Base-by-base conservation (phyloP, 2,888 invertebrate species). In the Meandrusa payeni region DNA sequence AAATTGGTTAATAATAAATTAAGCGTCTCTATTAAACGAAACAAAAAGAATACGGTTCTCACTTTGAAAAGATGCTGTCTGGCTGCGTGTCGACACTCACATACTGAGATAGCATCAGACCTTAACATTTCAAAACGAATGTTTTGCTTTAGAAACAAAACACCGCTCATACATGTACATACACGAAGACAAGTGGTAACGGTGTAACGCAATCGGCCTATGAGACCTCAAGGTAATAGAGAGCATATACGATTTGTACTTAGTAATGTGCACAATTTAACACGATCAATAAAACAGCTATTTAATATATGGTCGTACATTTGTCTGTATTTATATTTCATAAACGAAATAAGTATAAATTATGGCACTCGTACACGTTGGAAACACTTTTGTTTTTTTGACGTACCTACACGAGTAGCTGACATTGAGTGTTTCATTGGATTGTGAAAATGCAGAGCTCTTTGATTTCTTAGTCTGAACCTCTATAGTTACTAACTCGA, bases 191-290 rank as follows among this genome's bases (percentile, higher is more conserved):
- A 58, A 20, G 52, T 11, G 13, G 20, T 38, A 22, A 39, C 23
- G 36, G 52, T 55, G 32, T 48, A 45, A 39, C 46, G 54, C 56
- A 59, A 64, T 53, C 45, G 54, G 52, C 53, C 54, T 56, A 61
- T 60, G 40, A 28, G 33, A 29, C 58, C 59, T 61, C 75, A 74
- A 76, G 75, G 76, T 71, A 62, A 69, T 55, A 50, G 51, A 62
- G 37, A 41, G 39, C 26, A 31, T 19, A 33, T 29, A 40, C 24
- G 24, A 34, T 42, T 44, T 34, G 31, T 38, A 50, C 51, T 45
- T 45, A 32, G 33, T 41, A 33, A 20, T 33, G 3, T 28, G 27
- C 7, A 27, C 20, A 28, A 12, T 38, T 22, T 9, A 20, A 38
- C 13, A 22, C 50, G 27, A 53, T 52, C 51, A 60, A 59, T 66